Base-by-base conservation (phyloP, 2,888 invertebrate species). In the Drosophila formosana region DNA sequence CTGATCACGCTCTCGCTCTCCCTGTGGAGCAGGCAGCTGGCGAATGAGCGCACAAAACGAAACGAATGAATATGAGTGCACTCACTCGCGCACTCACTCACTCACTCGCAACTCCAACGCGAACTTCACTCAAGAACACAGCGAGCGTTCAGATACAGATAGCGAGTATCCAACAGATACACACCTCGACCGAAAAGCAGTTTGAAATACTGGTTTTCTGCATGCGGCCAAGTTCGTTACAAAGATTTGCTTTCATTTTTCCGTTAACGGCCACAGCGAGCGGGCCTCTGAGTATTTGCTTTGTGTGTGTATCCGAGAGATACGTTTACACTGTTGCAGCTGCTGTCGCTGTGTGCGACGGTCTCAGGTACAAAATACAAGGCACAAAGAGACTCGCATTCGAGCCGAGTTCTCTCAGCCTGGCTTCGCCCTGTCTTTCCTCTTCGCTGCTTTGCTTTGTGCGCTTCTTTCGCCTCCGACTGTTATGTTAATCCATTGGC, bases 161-260 rank as follows among this genome's bases (percentile, higher is more conserved):
- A 60, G 68, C 41, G 37, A 6, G 28, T 56, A 68, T 37, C 56
- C 78, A 88, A 75, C 86, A 85, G 88, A 85, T 84, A 84, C 84
- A 84, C 75, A 88, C 86, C 70, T 56, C 66, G 64, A 30, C 52
- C 28, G 9, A 49, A 60, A 75, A 69, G 69, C 70, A 50, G 71
- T 78, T 61, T 43, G 50, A 86, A 84, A 88, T 88, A 88, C 88
- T 83, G 87, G 81, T 83, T 88, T 75, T 47, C 55, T 72, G 57
- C 77, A 66, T 47, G 65, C 70, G 70, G 71, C 81, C 75, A 72
- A 73, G 77, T 88, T 85, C 80, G 77, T 70, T 70, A 79, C 82
- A 88, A 88, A 85, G 85, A 85, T 88, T 85, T 85, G 88, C 85
- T 85, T 85, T 85, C 85, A 85, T 86, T 85, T 85, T 86, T 86